These are phyloP conservation scores for Stratiomys singularior DNA, from an alignment of 2,888 invertebrate species.

Conservation along the genomic window DNA sequence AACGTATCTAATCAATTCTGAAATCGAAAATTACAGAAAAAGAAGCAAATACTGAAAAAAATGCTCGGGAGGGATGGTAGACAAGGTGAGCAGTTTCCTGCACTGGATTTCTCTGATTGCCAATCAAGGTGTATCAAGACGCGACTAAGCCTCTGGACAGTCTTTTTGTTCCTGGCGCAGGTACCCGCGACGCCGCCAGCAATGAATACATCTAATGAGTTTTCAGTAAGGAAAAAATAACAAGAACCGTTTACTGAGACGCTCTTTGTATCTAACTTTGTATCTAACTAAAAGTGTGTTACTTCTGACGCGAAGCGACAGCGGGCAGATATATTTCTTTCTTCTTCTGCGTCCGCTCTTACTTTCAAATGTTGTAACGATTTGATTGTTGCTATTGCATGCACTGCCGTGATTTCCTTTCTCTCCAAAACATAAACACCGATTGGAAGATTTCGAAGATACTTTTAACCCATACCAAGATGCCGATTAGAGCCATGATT, in stretches of 20 bases:
- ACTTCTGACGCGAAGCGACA: not conserved
- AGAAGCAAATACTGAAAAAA: not conserved
- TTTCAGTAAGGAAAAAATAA: not conserved
- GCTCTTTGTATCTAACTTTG: too few species aligned
- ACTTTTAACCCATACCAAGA: too few species aligned
- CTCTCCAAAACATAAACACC: not conserved
- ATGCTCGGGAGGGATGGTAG: not conserved
- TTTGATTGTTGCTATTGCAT: not conserved
- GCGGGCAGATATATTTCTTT: not conserved
- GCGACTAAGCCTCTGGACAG: too few species aligned
- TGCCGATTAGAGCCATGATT: not conserved
- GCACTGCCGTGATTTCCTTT: not conserved
- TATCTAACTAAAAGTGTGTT: too few species aligned
- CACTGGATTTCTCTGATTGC: not conserved
- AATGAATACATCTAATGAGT: not conserved
- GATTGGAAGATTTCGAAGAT: not conserved
- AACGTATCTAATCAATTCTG: slow-evolving; percentile 34
- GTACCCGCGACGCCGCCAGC: not conserved
- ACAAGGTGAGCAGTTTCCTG: not conserved
- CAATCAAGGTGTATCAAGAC: too few species aligned
- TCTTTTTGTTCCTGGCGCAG: not conserved
- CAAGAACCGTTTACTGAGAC: too few species aligned
- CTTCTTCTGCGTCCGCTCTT: not conserved
- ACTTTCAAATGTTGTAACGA: slow-evolving; percentile 9
- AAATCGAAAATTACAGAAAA: slow-evolving; percentile 9